Base-by-base conservation (phyloP, 2,113 vertebrate species). In the Oreotrochilus melanogaster region DNA sequence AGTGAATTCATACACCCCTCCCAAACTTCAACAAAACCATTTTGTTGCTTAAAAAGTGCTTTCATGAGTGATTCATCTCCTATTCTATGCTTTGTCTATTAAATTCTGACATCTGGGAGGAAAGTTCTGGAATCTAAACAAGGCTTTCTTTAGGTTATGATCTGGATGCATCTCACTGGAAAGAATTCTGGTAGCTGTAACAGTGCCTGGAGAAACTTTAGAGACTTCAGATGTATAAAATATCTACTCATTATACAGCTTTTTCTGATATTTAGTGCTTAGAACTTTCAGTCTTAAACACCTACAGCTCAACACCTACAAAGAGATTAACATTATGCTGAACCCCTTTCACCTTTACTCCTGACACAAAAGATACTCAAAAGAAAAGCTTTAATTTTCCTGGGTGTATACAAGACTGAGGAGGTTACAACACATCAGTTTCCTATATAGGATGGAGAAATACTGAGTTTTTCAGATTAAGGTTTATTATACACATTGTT, bases 351-450 rank as follows among this genome's bases (percentile, higher is more conserved):
- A 61, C 21, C 14, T 12, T 76, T n/a, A 30, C 18, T 43, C 16
- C 21, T 80, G 58, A 80, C 76, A 73, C 0, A 50, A 50, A 78
- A 5, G 10, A 21, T 31, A 25, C 24, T 9, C 33, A 37, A 43
- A 71, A 60, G 17, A 7, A 70, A 75, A 80, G 24, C 10, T 56
- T 64, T 31, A 7, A n/a, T 87, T 86, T 93, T 85, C 28, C 19
- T 80, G 4, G 14, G 9, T 35, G 3, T 11, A 11, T 4, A 15
- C 22, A 18, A 47, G 90, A 25, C 18, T 22, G 14, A 64, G 14
- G 81, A 62, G 5, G 12, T 7, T 35, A 25, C 50, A 80, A 21
- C 17, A 70, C 0, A 0, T 30, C 16, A 37, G 5, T 9, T 69
- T 15, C 56, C n/a, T 18, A 3, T 1, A 33, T 4, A 37, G 5